Evolutionary conservation across 2,888 invertebrate species (phyloP), one percentile per base, ranked within the genome.

Genomic region (Malachius bipustulatus): DNA sequence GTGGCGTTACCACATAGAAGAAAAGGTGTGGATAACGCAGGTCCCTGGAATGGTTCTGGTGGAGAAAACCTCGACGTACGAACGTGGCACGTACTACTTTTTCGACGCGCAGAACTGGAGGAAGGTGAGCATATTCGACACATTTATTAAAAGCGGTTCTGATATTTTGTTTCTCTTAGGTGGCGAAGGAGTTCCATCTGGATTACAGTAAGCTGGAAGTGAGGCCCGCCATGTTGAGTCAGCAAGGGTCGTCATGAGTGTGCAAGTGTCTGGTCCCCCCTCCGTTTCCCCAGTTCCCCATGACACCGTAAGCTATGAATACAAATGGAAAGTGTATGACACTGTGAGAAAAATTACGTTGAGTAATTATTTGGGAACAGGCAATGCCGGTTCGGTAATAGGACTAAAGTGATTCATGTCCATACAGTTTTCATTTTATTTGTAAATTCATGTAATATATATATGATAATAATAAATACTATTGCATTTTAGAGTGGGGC

Each of bases 1-100:
- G 61, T 98, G 98, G 98, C 80, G 98, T 70, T 98, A 93, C 73
- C 97, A 98, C 67, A 96, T 84, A 73, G 93, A 94, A 63, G 97
- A 98, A 64, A 88, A 93, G 65, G 90, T 97, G 57, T 96, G 96
- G 96, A 91, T 96, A 64, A 96, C 94, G 54, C 84, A 94, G 66
- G 91, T 91, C 56, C 93, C 93, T 48, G 93, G 93, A 52, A 82
- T 91, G 73, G 82, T 85, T 50, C 82, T 90, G 59, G 77, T 87
- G 52, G 91, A 97, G 65, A 97, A 96, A 68, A 94, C 91, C 47
- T 78, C 81, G 54, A 87, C 88, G 50, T 97, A 91, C 68, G 97
- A 98, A 71, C 77, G 94, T 59, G 97, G 97, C 69, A 96, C 94
- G 56, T 98, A 98, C 71, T 96, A 91, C 71, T 94, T 94, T 70